Evolutionary conservation across 2,113 vertebrate genomes (phyloP), one percentile per base, ranked within the genome.

Genomic region (Pedetes capensis): DNA sequence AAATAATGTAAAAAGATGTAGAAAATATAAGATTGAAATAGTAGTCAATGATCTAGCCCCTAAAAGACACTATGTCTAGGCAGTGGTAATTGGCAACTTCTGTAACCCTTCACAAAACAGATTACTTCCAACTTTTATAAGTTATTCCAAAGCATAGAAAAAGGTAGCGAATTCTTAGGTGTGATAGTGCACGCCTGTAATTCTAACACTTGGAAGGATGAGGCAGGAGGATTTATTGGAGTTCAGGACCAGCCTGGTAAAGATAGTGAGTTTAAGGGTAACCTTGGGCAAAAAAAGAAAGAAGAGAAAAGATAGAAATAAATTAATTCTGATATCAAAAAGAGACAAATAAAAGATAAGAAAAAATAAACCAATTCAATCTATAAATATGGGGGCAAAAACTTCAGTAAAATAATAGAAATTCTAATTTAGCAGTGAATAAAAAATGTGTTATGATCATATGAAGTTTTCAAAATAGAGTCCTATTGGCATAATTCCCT

Each of bases 11-110:
- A 94, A 42, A 76, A 87, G 29, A 92, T 68, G 2, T 86, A 74
- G 78, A 94, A 92, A 95, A 90, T 79, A 32, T 74, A 13, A 91
- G 94, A 82, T 20, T 63, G 51, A 81, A 91, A 87, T 49, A 20
- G 17, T 82, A 85, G 2, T 76, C 29, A 66, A 64, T 83, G 25
- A 22, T 72, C 29, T 87, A n/a, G 37, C 14, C 55, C n/a, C 17
- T 0, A 7, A 92, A 94, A 90, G 29, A 20, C 68, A 84, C 37
- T 87, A 37, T 20, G 27, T 66, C 71, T 64, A 47, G 51, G 5
- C 0, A 2, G 25, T 92, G 96, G 12, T 59, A 75, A n/a, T 32
- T 86, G 59, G 29, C 29, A 83, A 94, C 13, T 80, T 89, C 42
- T 84, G 34, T 37, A 66, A 96, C 74, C 18, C 53, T 85, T 89